phyloP scores from a whole-genome alignment of 2,888 invertebrate genomes.

The Antheraea yamamai region DNA sequence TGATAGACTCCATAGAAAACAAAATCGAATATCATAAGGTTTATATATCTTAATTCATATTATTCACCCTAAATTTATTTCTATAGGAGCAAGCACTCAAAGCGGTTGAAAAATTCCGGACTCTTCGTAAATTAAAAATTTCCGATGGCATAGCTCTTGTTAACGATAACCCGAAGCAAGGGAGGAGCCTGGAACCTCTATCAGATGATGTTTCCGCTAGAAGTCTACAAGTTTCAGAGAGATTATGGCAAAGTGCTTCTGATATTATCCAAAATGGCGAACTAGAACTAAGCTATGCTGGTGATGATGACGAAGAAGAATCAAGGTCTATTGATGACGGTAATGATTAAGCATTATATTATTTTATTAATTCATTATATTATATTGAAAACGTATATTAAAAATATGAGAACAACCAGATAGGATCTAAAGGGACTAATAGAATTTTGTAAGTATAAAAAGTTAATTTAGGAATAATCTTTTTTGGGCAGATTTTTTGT shows the following conservation, averaged over 20 bases:
- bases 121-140: conserved; percentile 61
- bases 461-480: background rate
- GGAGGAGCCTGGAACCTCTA: conserved; percentile 59
- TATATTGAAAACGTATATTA: no score
- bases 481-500: background rate
- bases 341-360: conserved; percentile 31
- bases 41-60: background rate
- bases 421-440: no score
- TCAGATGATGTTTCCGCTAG: conserved; percentile 59
- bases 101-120: conserved; percentile 60
- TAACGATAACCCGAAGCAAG: conserved; percentile 63
- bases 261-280: conserved; percentile 64
- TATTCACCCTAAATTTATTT: conserved; percentile 20
- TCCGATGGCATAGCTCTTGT: conserved; percentile 64
- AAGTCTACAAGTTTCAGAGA: conserved; percentile 59
- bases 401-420: background rate
- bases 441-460: background rate
- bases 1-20: background rate
- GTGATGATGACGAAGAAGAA: conserved; percentile 54
- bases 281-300: conserved; percentile 62
- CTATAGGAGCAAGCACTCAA: conserved; percentile 70
- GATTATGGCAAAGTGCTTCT: conserved; percentile 61
- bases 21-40: background rate
- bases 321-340: conserved; percentile 64
- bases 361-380: background rate